Evolutionary conservation across 2,797 vertebrate species (phyloP).

Genomic region (Manis crassicaudata): DNA sequence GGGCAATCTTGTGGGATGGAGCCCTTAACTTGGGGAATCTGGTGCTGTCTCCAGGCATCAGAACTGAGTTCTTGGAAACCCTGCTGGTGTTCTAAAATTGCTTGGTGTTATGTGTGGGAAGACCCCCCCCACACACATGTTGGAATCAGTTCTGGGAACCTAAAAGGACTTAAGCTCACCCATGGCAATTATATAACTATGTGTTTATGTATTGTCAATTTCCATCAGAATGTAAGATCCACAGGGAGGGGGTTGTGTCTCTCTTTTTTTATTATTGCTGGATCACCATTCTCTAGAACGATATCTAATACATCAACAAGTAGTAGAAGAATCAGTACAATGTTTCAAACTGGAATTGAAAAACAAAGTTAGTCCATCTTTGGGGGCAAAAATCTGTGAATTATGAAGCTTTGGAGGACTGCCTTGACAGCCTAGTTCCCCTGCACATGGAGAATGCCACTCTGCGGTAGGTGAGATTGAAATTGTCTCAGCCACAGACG

Average conservation of each 20-base stretch:
- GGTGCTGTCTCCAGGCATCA: too few species aligned
- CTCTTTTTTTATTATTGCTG: background rate
- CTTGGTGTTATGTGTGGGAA: too few species aligned
- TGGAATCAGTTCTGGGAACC: too few species aligned
- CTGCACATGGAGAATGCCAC: background rate
- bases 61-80: too few species aligned
- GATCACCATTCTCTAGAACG: background rate
- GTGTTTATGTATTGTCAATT: background rate
- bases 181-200: too few species aligned
- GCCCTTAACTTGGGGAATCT: too few species aligned
- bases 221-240: background rate
- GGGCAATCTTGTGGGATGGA: too few species aligned
- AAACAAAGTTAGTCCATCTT: background rate
- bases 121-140: too few species aligned
- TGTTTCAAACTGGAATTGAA: slow-evolving; percentile 16
- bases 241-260: background rate
- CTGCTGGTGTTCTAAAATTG: too few species aligned
- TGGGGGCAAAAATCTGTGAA: background rate
- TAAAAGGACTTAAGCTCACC: too few species aligned
- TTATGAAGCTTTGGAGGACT: background rate
- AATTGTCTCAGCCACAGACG: background rate
- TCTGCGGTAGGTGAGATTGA: background rate
- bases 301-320: background rate
- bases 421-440: background rate
- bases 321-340: background rate